Evolutionary conservation across 2,797 vertebrate species (phyloP).

Genomic region (Enoplosus armatus): DNA sequence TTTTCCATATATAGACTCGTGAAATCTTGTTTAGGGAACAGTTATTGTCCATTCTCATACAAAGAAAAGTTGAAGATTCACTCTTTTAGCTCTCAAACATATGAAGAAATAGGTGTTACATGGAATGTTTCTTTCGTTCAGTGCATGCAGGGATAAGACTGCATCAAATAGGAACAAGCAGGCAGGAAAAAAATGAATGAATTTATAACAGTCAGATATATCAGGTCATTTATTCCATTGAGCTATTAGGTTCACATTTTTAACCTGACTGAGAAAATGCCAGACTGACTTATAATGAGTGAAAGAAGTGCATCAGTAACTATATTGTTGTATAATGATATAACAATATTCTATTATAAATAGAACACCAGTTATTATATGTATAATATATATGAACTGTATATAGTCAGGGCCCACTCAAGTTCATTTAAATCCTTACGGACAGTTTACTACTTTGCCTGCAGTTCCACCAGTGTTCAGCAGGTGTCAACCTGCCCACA

Average conservation of each 20-base stretch:
- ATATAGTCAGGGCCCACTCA: not conserved
- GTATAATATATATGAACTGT: not conserved
- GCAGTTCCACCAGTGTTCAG: conserved; percentile 26
- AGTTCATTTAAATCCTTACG: not conserved
- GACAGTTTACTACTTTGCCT: not conserved
- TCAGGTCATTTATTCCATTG: not conserved
- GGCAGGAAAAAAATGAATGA: no score
- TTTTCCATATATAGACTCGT: not conserved
- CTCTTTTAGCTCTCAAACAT: not conserved
- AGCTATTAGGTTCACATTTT: not conserved
- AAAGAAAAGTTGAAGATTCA: not conserved
- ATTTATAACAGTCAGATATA: not conserved
- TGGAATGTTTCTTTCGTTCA: no score
- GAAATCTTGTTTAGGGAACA: not conserved
- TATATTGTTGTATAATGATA: not conserved
- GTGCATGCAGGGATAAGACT: no score
- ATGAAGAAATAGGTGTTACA: not conserved
- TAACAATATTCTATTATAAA: fast-evolving
- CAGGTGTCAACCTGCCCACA: conserved; percentile 31
- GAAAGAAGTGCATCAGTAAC: no score
- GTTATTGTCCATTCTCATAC: not conserved
- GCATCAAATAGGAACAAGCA: no score
- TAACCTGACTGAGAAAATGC: not conserved
- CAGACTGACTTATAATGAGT: not conserved
- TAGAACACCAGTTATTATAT: not conserved